Base-by-base conservation (phyloP, 1,140 invertebrate genomes). In the Zaprionus davidi region DNA sequence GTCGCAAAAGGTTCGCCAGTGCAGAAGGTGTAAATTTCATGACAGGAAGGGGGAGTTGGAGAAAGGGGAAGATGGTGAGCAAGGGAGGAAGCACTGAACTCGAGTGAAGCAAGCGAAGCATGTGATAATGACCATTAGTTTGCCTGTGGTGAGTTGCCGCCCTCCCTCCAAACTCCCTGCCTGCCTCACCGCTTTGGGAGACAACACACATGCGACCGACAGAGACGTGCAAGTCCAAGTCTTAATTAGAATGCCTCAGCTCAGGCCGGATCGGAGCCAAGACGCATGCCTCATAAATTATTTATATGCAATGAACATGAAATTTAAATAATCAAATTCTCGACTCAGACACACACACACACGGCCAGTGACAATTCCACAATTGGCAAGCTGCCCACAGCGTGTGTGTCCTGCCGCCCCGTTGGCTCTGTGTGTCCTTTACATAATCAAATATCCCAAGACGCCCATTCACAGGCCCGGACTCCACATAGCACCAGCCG, bases 301-400 rank as follows among this genome's bases (percentile, higher is more conserved):
- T 90, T 75, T 77, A 88, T 88, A 60, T 31, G 75, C 84, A 79
- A 76, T 78, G 78, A 81, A 60, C 79, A 76, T 78, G 70, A 81
- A 88, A 88, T 90, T 90, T 88, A 88, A 84, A 90, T 88, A 88
- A 88, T 90, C 81, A 85, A 90, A 90, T 85, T 57, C 56, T 76
- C 65, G 65, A 63, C 73, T 65, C 38, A 57, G 49, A 56, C 24
- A 60, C 62, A 74, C 28, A 53, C 4, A 28, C n/a, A 44, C 41
- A 46, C 22, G n/a, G 22, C 46, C 20, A 60, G 3, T 51, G 57
- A 53, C n/a, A 49, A 9, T 36, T 64, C 15, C n/a, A 46, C 41
- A 57, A 31, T 44, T 57, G 22, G 36, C 46, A 24, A 22, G 46
- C 24, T 51, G 46, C 46, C 46, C 46, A 51, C 17, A 51, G 46